phyloP scores from a whole-genome alignment of 2,797 vertebrate species.

The Chaenodraco wilsoni region DNA sequence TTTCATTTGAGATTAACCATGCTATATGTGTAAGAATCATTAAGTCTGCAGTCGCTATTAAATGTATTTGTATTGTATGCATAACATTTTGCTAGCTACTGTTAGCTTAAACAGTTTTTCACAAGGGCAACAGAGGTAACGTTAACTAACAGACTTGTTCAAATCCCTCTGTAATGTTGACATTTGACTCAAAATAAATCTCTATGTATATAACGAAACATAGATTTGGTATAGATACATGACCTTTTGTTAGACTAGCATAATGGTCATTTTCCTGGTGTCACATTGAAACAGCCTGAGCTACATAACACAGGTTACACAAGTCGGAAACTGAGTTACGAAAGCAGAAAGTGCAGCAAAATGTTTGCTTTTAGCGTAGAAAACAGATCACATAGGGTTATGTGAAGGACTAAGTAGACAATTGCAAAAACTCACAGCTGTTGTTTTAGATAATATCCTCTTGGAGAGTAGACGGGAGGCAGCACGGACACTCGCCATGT shows the following conservation, averaged over 20 bases:
- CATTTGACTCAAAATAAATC: not conserved
- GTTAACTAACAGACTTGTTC: not conserved
- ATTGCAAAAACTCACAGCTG: constrained; percentile 59
- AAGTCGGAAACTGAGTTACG: constrained; percentile 62
- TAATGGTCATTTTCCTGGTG: constrained; percentile 7
- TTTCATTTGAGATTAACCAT: accelerated
- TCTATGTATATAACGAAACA: not conserved
- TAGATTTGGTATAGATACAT: accelerated
- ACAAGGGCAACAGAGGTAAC: constrained; percentile 44
- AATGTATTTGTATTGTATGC: not conserved
- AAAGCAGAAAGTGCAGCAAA: constrained; percentile 35
- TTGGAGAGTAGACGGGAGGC: constrained; percentile 72
- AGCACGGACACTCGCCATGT: constrained; percentile 73
- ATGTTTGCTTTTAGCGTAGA: not conserved
- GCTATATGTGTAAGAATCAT: not conserved
- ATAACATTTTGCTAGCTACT: not conserved
- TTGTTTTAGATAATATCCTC: constrained; percentile 53
- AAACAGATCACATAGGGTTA: accelerated
- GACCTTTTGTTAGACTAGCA: accelerated
- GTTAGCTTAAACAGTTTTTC: not conserved
- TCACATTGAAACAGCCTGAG: constrained; percentile 72
- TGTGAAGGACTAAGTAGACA: accelerated
- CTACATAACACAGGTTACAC: constrained; percentile 73
- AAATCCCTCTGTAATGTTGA: not conserved
- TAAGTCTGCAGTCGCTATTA: not conserved